Evolutionary conservation across 2,113 vertebrate species (phyloP).

Genomic region (Pygoscelis adeliae): DNA sequence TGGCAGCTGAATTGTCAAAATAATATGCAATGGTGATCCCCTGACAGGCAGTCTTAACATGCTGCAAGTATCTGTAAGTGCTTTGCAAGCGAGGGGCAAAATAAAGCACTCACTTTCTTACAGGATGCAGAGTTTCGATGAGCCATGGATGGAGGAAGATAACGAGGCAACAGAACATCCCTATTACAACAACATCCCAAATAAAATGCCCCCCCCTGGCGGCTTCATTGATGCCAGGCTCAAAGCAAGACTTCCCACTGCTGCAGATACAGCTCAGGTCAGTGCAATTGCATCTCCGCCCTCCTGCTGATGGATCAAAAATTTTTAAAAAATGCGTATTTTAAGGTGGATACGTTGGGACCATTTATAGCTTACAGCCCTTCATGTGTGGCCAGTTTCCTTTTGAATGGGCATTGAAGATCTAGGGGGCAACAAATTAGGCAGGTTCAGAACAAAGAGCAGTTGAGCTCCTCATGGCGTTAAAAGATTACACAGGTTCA

Average conservation of each 20-base stretch:
- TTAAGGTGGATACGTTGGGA: neutral
- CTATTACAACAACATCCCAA: conserved; percentile 94
- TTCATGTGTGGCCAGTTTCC: neutral
- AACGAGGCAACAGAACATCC: conserved; percentile 83
- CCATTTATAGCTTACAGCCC: neutral
- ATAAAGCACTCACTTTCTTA: neutral
- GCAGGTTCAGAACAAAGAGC: neutral
- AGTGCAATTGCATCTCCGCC: neutral
- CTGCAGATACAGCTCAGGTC: conserved; percentile 82
- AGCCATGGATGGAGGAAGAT: conserved; percentile 91
- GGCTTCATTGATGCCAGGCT: conserved; percentile 87
- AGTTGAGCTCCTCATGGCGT: neutral
- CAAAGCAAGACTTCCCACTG: conserved; percentile 71
- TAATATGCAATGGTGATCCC: neutral
- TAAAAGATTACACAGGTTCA: neutral
- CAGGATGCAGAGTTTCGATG: conserved; percentile 93
- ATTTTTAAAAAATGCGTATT: neutral
- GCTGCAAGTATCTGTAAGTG: neutral
- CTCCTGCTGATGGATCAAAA: neutral
- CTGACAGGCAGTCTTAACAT: neutral
- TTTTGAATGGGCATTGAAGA: neutral
- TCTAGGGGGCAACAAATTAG: neutral
- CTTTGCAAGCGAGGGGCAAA: neutral
- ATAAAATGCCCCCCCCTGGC: conserved; percentile 88
- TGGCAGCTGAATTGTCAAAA: neutral